phyloP scores from a whole-genome alignment of 2,797 vertebrate species.

The Varecia variegata region DNA sequence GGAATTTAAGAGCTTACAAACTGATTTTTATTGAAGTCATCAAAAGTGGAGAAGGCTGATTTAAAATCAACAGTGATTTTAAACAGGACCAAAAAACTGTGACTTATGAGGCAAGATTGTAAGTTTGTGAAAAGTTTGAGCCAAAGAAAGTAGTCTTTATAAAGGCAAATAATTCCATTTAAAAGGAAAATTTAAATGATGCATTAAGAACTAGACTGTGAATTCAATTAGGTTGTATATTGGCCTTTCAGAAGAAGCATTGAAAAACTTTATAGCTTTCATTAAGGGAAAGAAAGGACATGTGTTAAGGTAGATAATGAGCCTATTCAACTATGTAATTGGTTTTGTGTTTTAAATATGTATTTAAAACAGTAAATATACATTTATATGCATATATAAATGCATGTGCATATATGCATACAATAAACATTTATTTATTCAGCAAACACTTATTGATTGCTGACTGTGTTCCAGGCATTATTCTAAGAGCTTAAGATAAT shows the following conservation, averaged over 20 bases:
- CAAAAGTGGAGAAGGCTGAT: slow-evolving; percentile 50
- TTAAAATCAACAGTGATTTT: slow-evolving; percentile 55
- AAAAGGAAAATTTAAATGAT: slow-evolving; percentile 52
- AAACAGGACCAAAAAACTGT: slow-evolving; percentile 35
- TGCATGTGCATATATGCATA: neutral
- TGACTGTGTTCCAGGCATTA: neutral
- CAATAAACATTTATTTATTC: neutral
- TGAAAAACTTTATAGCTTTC: slow-evolving; percentile 41
- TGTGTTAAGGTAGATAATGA: slow-evolving; percentile 47
- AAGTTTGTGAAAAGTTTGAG: slow-evolving; percentile 22
- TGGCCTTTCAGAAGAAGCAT: slow-evolving; percentile 19
- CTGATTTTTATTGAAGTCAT: slow-evolving; percentile 59
- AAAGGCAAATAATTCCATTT: slow-evolving; percentile 39
- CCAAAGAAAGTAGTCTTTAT: slow-evolving; percentile 49
- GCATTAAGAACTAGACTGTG: neutral
- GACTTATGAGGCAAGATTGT: neutral
- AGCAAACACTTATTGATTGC: neutral
- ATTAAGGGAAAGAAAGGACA: slow-evolving; percentile 35
- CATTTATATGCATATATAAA: neutral
- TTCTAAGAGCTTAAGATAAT: neutral
- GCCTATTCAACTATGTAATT: neutral
- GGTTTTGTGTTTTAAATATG: neutral
- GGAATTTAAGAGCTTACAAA: slow-evolving; percentile 60
- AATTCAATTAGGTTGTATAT: neutral
- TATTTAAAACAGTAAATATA: neutral